A percentile compares a stretch with the other conserved stretches of the same genome.
These are phyloP conservation scores for Tuberolachnus salignus DNA, from an alignment of 2,888 invertebrate species.

Conservation along the genomic window DNA sequence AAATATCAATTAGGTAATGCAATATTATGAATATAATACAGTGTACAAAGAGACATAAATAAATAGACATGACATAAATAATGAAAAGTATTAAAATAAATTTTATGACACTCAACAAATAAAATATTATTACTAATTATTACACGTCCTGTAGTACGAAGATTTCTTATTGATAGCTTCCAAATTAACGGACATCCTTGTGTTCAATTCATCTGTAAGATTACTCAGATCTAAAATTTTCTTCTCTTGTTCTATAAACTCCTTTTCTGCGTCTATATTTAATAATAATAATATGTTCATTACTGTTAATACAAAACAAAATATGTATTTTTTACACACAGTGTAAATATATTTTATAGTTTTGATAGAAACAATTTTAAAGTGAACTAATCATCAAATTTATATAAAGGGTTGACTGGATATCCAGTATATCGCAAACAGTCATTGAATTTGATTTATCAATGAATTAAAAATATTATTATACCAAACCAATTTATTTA, in stretches of 20 bases:
- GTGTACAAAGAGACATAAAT: slow-evolving; percentile 19
- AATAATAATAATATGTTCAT: neutral
- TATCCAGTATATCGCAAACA: neutral
- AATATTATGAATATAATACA: slow-evolving; percentile 35
- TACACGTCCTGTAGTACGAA: slow-evolving; percentile 70
- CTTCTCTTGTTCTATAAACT: slow-evolving; percentile 72
- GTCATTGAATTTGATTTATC: neutral
- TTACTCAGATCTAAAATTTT: slow-evolving; percentile 68
- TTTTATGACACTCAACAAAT: slow-evolving; percentile 18
- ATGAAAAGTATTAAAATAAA: slow-evolving; percentile 27
- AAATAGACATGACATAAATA: slow-evolving; percentile 15
- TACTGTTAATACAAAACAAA: neutral
- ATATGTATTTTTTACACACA: neutral
- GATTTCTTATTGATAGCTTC: slow-evolving; percentile 69
- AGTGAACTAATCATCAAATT: too few species aligned
- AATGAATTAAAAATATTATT: too few species aligned
- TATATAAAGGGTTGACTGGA: too few species aligned
- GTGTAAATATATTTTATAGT: too few species aligned
- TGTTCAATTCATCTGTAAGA: slow-evolving; percentile 69
- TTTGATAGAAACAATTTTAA: neutral
- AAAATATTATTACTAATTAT: slow-evolving; percentile 22
- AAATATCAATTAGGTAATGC: slow-evolving; percentile 3
- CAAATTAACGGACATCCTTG: slow-evolving; percentile 70
- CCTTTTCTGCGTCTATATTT: slow-evolving; percentile 69
- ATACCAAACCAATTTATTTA: too few species aligned